Evolutionary conservation across 2,113 vertebrate genomes (phyloP), one percentile per base, ranked within the genome.

Genomic region (Hydrolagus affinis): DNA sequence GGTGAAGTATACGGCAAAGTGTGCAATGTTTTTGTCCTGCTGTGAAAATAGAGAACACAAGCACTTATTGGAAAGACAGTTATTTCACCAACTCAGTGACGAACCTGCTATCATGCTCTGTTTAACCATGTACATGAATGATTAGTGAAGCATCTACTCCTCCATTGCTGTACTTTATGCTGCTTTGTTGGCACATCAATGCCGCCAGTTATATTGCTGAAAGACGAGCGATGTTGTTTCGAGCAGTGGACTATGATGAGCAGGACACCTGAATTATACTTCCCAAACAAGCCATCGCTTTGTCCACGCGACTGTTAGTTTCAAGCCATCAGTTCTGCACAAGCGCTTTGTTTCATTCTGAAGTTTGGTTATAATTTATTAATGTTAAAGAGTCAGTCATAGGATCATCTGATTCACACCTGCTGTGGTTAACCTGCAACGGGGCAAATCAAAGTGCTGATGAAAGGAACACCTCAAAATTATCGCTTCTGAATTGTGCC

Each of bases 141-240:
- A 66, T 28, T 30, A 83, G 62, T 21, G 28, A 32, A 60, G 32
- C 23, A 78, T 28, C 60, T 83, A 25, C 15, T 44, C 44, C 44
- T 44, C 6, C 44, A 44, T 44, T 44, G 44, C 44, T 44, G 44
- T 44, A 44, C 1, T 44, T 44, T 6, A 44, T 44, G 44, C 44
- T 44, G 44, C 44, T 44, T 44, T 3, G 44, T 44, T 44, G 44
- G 44, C 44, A 44, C 44, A 44, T 6, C 44, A 91, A 89, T 91
- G 90, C 87, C 87, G 70, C 28, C 71, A 6, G 11, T 21, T 70
- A 23, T 87, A 87, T 88, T 59, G 87, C 72, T 86, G 85, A 78
- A 86, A 64, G 23, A 70, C 11, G 23, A 70, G 70, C 70, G 44
- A 44, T 44, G 44, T 44, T 44, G 44, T 44, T 44, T 44, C 44